Percentiles rank a stretch among this genome's conserved stretches.
Evolutionary conservation across 2,113 vertebrate genomes (phyloP).

Genomic region (Monarcha castaneiventris): DNA sequence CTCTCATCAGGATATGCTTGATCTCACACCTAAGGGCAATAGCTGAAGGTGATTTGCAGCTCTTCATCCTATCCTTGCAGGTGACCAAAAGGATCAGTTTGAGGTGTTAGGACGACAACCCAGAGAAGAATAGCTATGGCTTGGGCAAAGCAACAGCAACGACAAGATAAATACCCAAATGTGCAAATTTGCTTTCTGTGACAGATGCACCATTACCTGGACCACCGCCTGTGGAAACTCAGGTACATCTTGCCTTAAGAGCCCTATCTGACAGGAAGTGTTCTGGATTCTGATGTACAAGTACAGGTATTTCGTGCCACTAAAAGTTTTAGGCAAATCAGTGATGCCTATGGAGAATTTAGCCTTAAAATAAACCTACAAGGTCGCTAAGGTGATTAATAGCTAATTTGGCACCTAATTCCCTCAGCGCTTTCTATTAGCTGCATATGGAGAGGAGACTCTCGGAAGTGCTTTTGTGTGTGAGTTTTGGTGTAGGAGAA

Average conservation of each 20-base stretch:
- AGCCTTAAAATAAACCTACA: background rate
- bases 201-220: background rate
- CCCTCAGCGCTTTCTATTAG: background rate
- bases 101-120: background rate
- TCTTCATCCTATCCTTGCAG: background rate
- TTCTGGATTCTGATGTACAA: background rate
- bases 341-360: background rate
- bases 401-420: background rate
- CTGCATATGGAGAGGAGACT: background rate
- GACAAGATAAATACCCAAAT: background rate
- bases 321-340: background rate
- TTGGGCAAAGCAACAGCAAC: background rate
- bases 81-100: background rate
- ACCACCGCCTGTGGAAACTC: accelerated
- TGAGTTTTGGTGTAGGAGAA: background rate
- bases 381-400: background rate
- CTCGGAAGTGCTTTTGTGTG: background rate
- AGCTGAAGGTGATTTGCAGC: background rate
- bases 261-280: background rate
- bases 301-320: background rate
- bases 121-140: background rate
- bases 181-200: background rate
- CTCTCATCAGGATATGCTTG: background rate
- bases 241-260: background rate
- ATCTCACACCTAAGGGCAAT: background rate